Evolutionary conservation across 2,797 vertebrate genomes (phyloP), one percentile per base, ranked within the genome.

Genomic region (Pangasius larnaudii): DNA sequence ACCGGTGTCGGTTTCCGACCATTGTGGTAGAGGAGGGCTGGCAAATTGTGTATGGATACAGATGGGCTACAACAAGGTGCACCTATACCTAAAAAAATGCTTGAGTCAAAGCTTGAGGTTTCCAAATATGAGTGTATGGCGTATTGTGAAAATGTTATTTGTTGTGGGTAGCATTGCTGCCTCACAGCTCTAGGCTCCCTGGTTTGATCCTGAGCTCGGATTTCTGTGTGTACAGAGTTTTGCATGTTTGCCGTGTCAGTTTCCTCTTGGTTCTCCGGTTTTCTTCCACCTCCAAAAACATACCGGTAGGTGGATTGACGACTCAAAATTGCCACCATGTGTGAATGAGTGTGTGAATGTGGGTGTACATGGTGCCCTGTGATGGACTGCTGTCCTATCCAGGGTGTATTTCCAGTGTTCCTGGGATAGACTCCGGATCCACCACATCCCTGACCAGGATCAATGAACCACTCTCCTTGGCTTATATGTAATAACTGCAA

Each of bases 41-140:
- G 36, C 72, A 74, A 74, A n/a, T 75, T 56, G 16, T 56, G 53
- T 22, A 56, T 58, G n/a, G 30, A 58, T 36, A 58, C 14, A 18
- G 49, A 30, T 77, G 27, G n/a, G 13, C 14, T 77, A 51, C 46
- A 77, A 22, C 33, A 81, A 42, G 16, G 33, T 27, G 13, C 22
- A 42, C 24, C 36, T 81, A 61, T n/a, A 79, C n/a, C 51, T 75
- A 42, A 78, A 59, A 59, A 80, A 39, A 80, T 58, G 33, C 42
- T 42, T 42, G 42, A 6, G 51, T 80, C 19, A 39, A 36, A 63
- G 59, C 27, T 65, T 49, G 59, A 83, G 14, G 14, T 42, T 61
- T 18, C 16, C 7, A 39, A 30, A 42, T 61, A 59, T 61, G 11
- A 27, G 56, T 42, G 5, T 63, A 16, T 39, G 5, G 78, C 39